Evolutionary conservation across 2,113 vertebrate species (phyloP), one percentile per base, ranked within the genome.

Genomic region (Nannobrachium achirus): DNA sequence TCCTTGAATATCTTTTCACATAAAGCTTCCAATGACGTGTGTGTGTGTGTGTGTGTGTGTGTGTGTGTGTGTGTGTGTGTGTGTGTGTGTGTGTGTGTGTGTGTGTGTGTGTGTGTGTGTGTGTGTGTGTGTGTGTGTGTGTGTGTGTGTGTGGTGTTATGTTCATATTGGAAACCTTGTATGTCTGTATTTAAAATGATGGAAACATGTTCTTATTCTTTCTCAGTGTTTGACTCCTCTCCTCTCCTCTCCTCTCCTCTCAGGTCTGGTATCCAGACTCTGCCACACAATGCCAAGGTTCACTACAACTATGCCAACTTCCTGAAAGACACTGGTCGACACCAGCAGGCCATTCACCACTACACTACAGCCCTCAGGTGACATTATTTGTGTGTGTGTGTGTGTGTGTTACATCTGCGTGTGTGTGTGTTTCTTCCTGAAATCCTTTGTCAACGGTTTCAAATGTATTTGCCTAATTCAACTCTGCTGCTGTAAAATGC

Each of bases 291-390:
- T 0, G 98, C 98, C 87, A 99, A 99, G 92, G 97, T 98, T 51
- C 98, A 99, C 84, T 99, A 99, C 92, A 99, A 99, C 93, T 99
- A 97, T 0, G 98, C 97, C 86, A 99, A 99, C 86, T 98, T 97
- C 79, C 92, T 99, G 84, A 99, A 99, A 73, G 98, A 99, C 89
- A 93, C 86, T 38, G 93, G 95, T 42, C 93, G 95, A 2, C 92
- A 93, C 7, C 10, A 79, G 38, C 95, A 97, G 85, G 98, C 98
- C 0, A 94, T 97, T 81, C 89, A 94, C 83, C 98, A 99, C 86
- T 99, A 99, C 90, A 94, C 90, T 82, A 95, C 92, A 0, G 96
- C 97, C 49, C 95, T 93, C 72, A 90, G 91, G 92, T 93, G 11
- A 44, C 63, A n/a, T 14, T 38, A 2, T 38, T 13, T 57, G 56